Conservation (phyloP, 2,888 invertebrate genomes). For the Lordiphosa andalusiaca region DNA sequence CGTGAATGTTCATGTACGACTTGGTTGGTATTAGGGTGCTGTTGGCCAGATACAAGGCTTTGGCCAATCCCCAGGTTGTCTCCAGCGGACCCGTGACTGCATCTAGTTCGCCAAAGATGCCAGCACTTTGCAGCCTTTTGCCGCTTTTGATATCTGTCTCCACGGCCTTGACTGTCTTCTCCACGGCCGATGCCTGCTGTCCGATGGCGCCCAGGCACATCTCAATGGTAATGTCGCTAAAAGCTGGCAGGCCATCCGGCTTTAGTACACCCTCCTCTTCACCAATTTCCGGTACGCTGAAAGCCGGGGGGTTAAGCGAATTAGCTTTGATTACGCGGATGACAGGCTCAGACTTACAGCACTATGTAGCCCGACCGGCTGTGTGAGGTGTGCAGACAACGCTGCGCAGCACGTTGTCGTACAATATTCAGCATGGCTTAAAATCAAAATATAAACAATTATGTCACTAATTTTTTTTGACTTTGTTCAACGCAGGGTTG, state of each 20-base stretch:
- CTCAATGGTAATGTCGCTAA: slow-evolving; percentile 89
- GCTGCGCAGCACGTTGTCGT: slow-evolving; percentile 52
- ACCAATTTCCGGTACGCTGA: slow-evolving; percentile 90
- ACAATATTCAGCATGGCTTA: slow-evolving; percentile 66
- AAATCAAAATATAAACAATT: slow-evolving; percentile 29
- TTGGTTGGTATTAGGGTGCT: slow-evolving; percentile 89
- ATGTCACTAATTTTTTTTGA: slow-evolving; percentile 16
- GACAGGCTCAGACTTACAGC: slow-evolving; percentile 60
- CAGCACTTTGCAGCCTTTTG: slow-evolving; percentile 81
- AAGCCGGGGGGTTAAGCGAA: not conserved
- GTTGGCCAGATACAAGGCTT: slow-evolving; percentile 90
- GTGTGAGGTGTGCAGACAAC: slow-evolving; percentile 56
- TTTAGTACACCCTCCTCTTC: slow-evolving; percentile 89
- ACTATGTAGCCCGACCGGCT: slow-evolving; percentile 71
- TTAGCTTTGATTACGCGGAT: not conserved
- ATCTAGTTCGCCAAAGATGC: slow-evolving; percentile 89
- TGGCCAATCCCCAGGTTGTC: slow-evolving; percentile 92
- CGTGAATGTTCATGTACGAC: slow-evolving; percentile 89
- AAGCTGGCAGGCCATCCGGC: slow-evolving; percentile 87
- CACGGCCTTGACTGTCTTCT: slow-evolving; percentile 86
- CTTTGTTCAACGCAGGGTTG: too few relatives aligned
- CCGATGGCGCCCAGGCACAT: slow-evolving; percentile 92
- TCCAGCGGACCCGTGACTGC: slow-evolving; percentile 87
- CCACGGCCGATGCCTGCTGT: slow-evolving; percentile 90
- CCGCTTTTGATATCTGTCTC: slow-evolving; percentile 82